These are phyloP conservation scores for Galleria mellonella DNA, from an alignment of 1,140 invertebrate species.

Conservation along the genomic window DNA sequence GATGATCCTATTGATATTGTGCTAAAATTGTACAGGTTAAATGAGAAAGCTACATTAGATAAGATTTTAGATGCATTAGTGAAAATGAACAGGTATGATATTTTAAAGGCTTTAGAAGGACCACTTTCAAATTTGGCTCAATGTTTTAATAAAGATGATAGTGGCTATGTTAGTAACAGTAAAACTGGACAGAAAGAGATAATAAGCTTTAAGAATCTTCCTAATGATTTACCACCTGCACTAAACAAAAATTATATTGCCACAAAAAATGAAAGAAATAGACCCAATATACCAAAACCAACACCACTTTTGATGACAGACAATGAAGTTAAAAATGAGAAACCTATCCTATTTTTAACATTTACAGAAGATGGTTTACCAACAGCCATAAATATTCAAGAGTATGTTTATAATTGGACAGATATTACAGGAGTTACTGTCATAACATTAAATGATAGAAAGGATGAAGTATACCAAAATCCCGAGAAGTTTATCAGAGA, in stretches of 20 bases:
- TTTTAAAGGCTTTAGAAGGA: constrained; percentile 57
- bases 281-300: constrained; percentile 36
- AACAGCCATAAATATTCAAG: constrained; percentile 57
- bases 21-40: constrained; percentile 60
- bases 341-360: constrained; percentile 59
- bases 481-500: constrained; percentile 67
- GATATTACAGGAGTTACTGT: constrained; percentile 43
- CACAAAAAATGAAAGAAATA: constrained; percentile 35
- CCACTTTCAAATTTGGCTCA: constrained; percentile 45
- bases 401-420: constrained; percentile 50
- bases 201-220: constrained; percentile 49
- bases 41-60: constrained; percentile 64
- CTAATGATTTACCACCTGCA: constrained; percentile 56
- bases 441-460: constrained; percentile 56
- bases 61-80: constrained; percentile 62
- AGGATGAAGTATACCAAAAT: constrained; percentile 60
- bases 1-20: constrained; percentile 62
- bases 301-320: constrained; percentile 18
- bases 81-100: constrained; percentile 63
- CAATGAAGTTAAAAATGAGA: constrained; percentile 31
- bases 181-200: constrained; percentile 45
- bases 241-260: constrained; percentile 47
- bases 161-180: constrained; percentile 58
- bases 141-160: constrained; percentile 59
- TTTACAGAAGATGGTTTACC: constrained; percentile 63